Conservation (phyloP, 2,888 invertebrate genomes). For the Tolmerus cingulatus region DNA sequence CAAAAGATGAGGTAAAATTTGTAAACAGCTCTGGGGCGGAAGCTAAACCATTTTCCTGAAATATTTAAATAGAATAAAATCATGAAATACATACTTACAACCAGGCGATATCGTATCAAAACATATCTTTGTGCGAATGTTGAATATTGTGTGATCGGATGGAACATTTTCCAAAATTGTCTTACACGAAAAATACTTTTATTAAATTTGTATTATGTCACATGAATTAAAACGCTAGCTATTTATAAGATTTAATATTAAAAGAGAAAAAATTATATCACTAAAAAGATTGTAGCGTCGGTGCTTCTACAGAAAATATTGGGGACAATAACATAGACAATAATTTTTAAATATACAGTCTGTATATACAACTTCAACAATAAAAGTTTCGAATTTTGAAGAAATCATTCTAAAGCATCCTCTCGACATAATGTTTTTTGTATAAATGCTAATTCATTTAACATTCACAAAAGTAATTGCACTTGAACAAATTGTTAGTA, state of each 20-base stretch:
- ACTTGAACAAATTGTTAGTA: background rate
- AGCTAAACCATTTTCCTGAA: slow-evolving; percentile 2
- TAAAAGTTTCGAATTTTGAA: slow-evolving; percentile 15
- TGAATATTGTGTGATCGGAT: slow-evolving; percentile 46
- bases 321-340: slow-evolving; percentile 41
- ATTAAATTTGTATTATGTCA: slow-evolving; percentile 30
- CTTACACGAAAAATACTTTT: slow-evolving; percentile 30
- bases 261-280: slow-evolving; percentile 5
- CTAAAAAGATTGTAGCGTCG: slow-evolving; percentile 5
- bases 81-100: slow-evolving; percentile 51
- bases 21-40: background rate
- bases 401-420: slow-evolving; percentile 7
- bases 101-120: slow-evolving; percentile 64
- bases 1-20: background rate
- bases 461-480: slow-evolving; percentile 1
- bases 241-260: slow-evolving; percentile 13
- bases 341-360: slow-evolving; percentile 22
- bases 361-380: slow-evolving; percentile 16
- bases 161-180: slow-evolving; percentile 28
- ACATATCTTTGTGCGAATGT: slow-evolving; percentile 62
- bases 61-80: slow-evolving; percentile 33
- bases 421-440: background rate
- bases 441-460: background rate
- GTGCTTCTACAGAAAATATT: slow-evolving; percentile 38
- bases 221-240: background rate